Evolutionary conservation across 2,113 vertebrate genomes (phyloP), one percentile per base, ranked within the genome.

Genomic region (Leuciscus idus): DNA sequence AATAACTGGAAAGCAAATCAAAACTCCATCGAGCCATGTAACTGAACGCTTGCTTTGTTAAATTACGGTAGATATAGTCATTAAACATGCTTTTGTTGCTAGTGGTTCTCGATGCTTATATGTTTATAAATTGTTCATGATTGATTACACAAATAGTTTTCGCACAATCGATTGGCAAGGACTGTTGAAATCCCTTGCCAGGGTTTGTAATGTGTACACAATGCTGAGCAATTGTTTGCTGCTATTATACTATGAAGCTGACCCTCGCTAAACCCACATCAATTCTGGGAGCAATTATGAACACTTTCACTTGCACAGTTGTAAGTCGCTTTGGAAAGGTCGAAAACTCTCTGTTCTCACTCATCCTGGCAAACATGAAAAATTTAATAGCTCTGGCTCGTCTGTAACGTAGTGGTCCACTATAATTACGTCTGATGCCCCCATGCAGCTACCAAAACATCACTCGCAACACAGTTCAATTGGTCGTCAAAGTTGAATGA

Each of bases 401-500:
- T 82, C 28, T 57, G 48, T 78, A 82, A 87, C 66, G 50, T 28
- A 59, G 59, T 66, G 48, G 61, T 70, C 50, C 6, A 2, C 73
- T 64, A 84, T 59, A 62, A 73, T 64, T 84, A 28, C n/a, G 10
- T 78, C 19, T 28, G 70, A 52, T 52, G 80, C 62, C 80, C 62
- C 84, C 83, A 26, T 81, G 75, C 76, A 64, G 76, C 79, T 90
- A 85, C 80, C 73, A 83, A 68, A 87, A 81, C 83, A 85, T 52
- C 30, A 15, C 17, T 23, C 28, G 70, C 30, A 76, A 70, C 85
- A 82, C 77, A 57, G 68, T 43, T 87, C 62, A 84, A 72, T 64
- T 84, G 83, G 76, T 86, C 61, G 57, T 70, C 70, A 86, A 85
- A 85, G 81, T 80, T 84, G 57, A 83, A 90, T 87, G 72, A 81